phyloP scores from a whole-genome alignment of 2,113 vertebrate species.

The Glaucomys volans region DNA sequence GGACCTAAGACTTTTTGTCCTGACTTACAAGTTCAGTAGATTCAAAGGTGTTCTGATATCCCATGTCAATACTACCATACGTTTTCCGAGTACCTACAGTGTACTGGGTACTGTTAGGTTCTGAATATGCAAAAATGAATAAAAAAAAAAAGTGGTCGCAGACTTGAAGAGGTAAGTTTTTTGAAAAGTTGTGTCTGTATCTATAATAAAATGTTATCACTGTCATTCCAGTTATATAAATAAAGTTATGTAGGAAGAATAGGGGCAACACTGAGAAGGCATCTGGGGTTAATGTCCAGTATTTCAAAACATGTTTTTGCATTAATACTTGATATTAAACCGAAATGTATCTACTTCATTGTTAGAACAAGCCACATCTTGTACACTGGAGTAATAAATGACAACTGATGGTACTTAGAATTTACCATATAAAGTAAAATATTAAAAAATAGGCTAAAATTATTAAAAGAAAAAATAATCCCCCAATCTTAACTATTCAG shows the following conservation, averaged over 20 bases:
- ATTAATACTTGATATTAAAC: background rate
- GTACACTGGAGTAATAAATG: background rate
- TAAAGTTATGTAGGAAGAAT: background rate
- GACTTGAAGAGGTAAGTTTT: conserved; percentile 5
- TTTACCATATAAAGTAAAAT: conserved; percentile 17
- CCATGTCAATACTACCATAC: background rate
- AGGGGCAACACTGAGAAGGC: background rate
- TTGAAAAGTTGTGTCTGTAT: background rate
- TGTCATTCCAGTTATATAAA: background rate
- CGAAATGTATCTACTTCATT: background rate
- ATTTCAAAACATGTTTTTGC: conserved; percentile 31
- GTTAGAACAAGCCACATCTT: background rate
- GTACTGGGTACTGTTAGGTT: background rate
- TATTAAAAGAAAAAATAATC: background rate
- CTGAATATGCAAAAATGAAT: conserved; percentile 42
- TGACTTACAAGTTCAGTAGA: background rate
- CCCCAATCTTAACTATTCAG: conserved; percentile 11
- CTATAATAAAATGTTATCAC: conserved; percentile 2
- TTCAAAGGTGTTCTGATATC: background rate
- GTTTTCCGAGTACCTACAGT: conserved; percentile 16
- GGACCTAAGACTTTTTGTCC: background rate
- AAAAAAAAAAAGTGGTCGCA: background rate
- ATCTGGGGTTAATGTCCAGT: background rate
- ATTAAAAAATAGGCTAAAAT: conserved; percentile 36
- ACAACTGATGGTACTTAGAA: background rate